A percentile compares a stretch with the other conserved stretches of the same genome.
phyloP scores from a whole-genome alignment of 2,888 invertebrate species.

The Apotomis capreana region DNA sequence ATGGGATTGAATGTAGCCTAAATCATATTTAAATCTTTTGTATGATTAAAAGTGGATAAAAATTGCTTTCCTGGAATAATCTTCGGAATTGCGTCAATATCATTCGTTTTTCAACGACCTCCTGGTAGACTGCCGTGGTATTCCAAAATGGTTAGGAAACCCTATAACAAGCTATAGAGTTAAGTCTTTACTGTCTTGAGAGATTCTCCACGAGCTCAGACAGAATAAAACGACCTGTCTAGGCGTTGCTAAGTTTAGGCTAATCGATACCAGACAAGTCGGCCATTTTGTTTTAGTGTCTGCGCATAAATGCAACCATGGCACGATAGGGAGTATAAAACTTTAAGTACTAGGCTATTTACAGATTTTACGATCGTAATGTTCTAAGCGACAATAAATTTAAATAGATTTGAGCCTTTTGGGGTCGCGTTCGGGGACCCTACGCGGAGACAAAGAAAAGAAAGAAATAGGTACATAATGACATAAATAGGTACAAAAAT shows the following conservation, averaged over 20 bases:
- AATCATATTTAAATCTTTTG: too few species aligned
- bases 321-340: conserved; percentile 8
- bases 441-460: not conserved
- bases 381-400: conserved; percentile 6
- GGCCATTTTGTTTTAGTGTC: conserved; percentile 29
- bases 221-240: conserved; percentile 39
- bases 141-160: not conserved
- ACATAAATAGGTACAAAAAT: too few species aligned
- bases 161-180: not conserved
- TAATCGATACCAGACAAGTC: conserved; percentile 37
- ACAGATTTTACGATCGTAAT: conserved; percentile 20
- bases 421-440: not conserved
- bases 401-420: conserved; percentile 1
- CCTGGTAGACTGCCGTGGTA: not conserved
- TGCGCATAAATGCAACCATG: conserved; percentile 4
- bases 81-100: not conserved
- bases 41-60: too few species aligned
- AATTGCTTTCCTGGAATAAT: too few species aligned
- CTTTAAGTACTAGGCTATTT: conserved; percentile 19
- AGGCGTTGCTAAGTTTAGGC: conserved; percentile 35
- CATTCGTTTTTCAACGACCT: not conserved
- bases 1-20: too few species aligned
- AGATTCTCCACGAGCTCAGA: conserved; percentile 17
- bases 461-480: too few species aligned
- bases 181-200: not conserved